Evolutionary conservation across 2,797 vertebrate genomes (phyloP).

Genomic region (Syndactyla subalaris): DNA sequence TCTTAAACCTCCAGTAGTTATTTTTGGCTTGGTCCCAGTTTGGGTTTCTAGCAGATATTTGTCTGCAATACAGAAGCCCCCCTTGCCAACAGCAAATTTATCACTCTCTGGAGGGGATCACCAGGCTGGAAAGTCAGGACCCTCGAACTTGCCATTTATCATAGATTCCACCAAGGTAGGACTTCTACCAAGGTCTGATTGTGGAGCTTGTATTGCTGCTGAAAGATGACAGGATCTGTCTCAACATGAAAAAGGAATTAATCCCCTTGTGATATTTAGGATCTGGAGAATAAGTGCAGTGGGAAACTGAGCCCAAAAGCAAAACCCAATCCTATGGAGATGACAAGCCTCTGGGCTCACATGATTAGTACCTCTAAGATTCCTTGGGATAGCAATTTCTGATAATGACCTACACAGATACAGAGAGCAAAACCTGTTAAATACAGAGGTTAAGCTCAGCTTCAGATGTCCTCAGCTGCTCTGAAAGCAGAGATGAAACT

Average conservation of each 20-base stretch:
- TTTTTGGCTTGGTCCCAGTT: slow-evolving; percentile 1
- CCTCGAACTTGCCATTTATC: not conserved
- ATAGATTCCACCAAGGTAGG: not conserved
- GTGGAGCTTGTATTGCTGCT: not conserved
- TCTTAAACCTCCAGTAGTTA: slow-evolving; percentile 3
- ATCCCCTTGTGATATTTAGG: not conserved
- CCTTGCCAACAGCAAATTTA: not conserved
- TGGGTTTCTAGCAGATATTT: not conserved
- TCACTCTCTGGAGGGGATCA: not conserved
- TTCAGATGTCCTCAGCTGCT: not conserved
- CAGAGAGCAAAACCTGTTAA: not conserved
- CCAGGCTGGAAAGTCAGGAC: not conserved
- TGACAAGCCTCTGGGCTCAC: not conserved
- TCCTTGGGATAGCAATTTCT: not conserved
- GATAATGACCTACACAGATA: not conserved
- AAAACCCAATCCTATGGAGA: not conserved
- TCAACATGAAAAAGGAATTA: not conserved
- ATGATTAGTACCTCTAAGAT: not conserved
- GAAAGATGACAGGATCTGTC: not conserved
- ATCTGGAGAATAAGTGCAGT: not conserved
- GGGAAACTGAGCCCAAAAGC: not conserved
- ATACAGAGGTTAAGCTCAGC: not conserved
- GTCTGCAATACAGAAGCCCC: not conserved
- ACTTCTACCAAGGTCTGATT: not conserved
- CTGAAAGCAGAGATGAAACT: not conserved